phyloP scores from a whole-genome alignment of 2,797 vertebrate species.

The Sebastes matsubarae region DNA sequence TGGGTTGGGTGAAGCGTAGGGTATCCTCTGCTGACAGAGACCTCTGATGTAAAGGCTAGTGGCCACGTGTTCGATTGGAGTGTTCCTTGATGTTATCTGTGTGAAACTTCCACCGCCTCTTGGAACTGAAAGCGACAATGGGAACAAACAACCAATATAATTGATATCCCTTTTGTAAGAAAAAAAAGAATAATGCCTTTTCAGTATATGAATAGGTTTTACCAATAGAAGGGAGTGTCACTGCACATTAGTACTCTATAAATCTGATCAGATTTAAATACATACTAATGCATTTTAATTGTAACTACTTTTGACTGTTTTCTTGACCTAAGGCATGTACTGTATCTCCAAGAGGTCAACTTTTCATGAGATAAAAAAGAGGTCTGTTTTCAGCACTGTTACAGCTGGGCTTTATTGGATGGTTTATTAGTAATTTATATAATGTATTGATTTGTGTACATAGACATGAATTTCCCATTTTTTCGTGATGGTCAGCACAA shows the following conservation, averaged over 20 bases:
- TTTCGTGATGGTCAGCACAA: no score
- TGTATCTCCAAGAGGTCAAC: background rate
- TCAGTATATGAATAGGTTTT: background rate
- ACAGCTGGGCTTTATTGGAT: background rate
- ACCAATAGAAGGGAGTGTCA: background rate
- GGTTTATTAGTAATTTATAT: background rate
- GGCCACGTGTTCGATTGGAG: constrained; percentile 44
- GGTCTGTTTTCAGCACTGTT: background rate
- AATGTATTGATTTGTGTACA: no score
- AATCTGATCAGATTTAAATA: background rate
- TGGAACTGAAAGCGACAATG: constrained; percentile 53
- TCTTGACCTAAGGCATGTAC: background rate
- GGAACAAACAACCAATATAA: background rate
- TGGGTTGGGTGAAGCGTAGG: constrained; percentile 61
- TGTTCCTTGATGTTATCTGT: background rate
- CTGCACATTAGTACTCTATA: background rate
- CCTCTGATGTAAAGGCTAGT: constrained; percentile 52
- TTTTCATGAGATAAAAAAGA: background rate
- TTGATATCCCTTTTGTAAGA: background rate
- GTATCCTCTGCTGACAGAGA: constrained; percentile 8
- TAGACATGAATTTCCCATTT: no score
- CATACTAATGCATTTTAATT: background rate
- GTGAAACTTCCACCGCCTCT: constrained; percentile 55
- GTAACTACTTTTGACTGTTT: background rate
- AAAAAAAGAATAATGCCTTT: background rate